Evolutionary conservation across 1,140 invertebrate species (phyloP).

Genomic region (Brachionus calyciflorus): DNA sequence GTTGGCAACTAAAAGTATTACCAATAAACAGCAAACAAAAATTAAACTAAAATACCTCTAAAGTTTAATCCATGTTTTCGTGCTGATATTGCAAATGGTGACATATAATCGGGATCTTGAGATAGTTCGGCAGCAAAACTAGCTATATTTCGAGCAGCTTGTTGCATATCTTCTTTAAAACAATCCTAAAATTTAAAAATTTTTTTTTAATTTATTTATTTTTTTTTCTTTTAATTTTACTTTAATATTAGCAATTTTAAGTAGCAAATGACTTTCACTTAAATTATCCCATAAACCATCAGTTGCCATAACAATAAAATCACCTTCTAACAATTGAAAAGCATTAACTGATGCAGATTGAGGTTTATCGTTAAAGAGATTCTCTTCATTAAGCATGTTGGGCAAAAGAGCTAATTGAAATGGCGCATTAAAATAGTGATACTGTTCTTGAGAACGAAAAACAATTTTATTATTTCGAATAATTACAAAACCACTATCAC

Average conservation of each 20-base stretch:
- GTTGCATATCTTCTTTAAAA: slow-evolving; percentile 67
- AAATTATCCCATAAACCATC: slow-evolving; percentile 98
- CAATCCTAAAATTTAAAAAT: slow-evolving; percentile 53
- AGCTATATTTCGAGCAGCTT: slow-evolving; percentile 86
- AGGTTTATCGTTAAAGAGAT: slow-evolving; percentile 63
- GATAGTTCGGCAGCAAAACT: slow-evolving; percentile 87
- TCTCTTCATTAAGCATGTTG: slow-evolving; percentile 69
- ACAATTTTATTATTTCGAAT: slow-evolving; percentile 73
- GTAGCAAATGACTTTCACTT: slow-evolving; percentile 79
- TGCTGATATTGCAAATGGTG: slow-evolving; percentile 88
- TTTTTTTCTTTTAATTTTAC: too few relatives aligned
- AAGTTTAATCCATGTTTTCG: slow-evolving; percentile 85
- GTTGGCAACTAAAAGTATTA: too few relatives aligned
- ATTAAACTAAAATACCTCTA: too few relatives aligned
- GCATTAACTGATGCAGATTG: slow-evolving; percentile 84
- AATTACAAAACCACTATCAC: slow-evolving; percentile 94
- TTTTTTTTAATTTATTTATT: neutral
- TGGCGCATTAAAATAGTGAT: slow-evolving; percentile 97
- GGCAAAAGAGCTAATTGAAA: slow-evolving; percentile 91
- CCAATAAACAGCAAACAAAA: too few relatives aligned
- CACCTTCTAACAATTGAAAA: slow-evolving; percentile 86
- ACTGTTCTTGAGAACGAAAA: slow-evolving; percentile 87
- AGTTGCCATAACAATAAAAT: slow-evolving; percentile 89
- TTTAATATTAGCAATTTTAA: slow-evolving; percentile 70
- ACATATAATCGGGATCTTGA: slow-evolving; percentile 87